Evolutionary conservation across 2,797 vertebrate genomes (phyloP), one percentile per base, ranked within the genome.

Genomic region (Helarctos malayanus): DNA sequence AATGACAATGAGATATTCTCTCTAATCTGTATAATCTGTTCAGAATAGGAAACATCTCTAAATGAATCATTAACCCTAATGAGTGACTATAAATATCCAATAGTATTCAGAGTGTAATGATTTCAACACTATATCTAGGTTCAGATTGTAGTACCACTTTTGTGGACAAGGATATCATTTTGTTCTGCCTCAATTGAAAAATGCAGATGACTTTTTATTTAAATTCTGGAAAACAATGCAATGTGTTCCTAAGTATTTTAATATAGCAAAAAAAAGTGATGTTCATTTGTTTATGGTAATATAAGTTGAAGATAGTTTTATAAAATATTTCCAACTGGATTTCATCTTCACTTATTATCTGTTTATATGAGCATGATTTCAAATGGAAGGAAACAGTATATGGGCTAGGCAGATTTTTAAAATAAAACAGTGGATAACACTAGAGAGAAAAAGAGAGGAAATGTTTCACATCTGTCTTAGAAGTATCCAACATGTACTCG

Each of bases 281-380:
- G 19, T 21, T 75, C 59, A 80, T 94, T 95, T 95, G 27, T 76
- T 78, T 47, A 93, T 41, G 29, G 8, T 63, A 68, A 84, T 29
- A 3, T 7, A 82, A 54, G 52, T 89, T 83, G 61, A 83, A 96
- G 84, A 38, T 73, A 89, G 21, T 32, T 91, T 96, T 79, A 68
- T n/a, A 89, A 88, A 95, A 9, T 79, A 52, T 59, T 94, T 94
- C 21, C 27, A 86, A 49, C 18, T 83, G 15, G 14, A 91, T 92
- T 97, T 95, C 7, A 32, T 82, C 38, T 84, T 35, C 23, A 71
- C 52, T 71, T 96, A 45, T 91, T 95, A 69, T 49, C 59, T 82
- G 35, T 52, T 97, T 71, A 54, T 69, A 57, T 56, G 82, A 6
- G 6, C 7, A 52, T 71, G 69, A 83, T 87, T 97, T 83, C 56